These are phyloP conservation scores for Callorhinus ursinus DNA, from an alignment of 2,113 vertebrate species.

Conservation along the genomic window DNA sequence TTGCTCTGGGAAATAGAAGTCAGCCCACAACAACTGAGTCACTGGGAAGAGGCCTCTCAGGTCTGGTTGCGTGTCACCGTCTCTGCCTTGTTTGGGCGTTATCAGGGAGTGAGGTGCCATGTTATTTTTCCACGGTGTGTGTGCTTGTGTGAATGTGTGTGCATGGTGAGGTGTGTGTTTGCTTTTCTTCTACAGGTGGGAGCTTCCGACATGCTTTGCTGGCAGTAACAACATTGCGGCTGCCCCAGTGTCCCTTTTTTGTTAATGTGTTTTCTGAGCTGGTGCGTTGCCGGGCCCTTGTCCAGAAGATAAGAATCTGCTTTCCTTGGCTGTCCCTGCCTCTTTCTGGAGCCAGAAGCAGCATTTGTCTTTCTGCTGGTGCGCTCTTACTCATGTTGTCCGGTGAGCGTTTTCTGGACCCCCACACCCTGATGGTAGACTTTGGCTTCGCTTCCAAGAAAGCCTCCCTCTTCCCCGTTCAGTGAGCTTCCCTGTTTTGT, in stretches of 20 bases:
- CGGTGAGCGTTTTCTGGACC: not conserved
- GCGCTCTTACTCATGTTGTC: not conserved
- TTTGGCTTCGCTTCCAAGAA: not conserved
- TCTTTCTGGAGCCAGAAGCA: not conserved
- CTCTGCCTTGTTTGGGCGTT: not conserved
- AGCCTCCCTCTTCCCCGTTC: not conserved
- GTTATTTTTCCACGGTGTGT: not conserved
- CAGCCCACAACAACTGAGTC: too few relatives aligned
- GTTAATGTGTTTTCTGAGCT: not conserved
- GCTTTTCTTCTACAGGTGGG: not conserved
- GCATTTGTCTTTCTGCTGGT: not conserved
- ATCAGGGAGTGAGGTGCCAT: not conserved
- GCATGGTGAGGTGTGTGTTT: not conserved
- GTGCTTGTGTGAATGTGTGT: not conserved
- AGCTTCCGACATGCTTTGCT: not conserved
- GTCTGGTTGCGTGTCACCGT: accelerated
- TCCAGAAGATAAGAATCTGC: not conserved
- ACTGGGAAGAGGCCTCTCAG: not conserved
- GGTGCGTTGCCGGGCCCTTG: too few relatives aligned
- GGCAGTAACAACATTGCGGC: not conserved
- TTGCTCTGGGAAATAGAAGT: not conserved
- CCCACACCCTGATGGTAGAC: not conserved
- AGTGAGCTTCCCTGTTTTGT: not conserved
- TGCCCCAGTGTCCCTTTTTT: not conserved
- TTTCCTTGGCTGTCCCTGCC: not conserved